A percentile compares a stretch with the other conserved stretches of the same genome.
These are phyloP conservation scores for Saturnia pavonia DNA, from an alignment of 2,888 invertebrate species.

Conservation along the genomic window DNA sequence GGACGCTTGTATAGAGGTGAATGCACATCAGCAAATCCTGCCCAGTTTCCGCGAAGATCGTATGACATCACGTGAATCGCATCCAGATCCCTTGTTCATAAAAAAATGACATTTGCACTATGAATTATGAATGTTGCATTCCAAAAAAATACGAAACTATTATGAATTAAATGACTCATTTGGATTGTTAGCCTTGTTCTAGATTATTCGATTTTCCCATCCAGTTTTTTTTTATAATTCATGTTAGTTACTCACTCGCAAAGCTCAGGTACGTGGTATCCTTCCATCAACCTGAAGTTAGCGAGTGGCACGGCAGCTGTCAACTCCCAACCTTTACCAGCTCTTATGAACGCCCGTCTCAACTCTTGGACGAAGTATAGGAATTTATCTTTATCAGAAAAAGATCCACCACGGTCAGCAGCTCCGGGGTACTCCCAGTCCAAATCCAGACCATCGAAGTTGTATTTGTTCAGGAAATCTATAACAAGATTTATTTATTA, in stretches of 20 bases:
- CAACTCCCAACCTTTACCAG: conserved; percentile 90
- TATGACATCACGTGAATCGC: conserved; percentile 94
- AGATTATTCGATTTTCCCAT: background rate
- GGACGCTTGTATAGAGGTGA: conserved; percentile 93
- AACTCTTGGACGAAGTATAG: conserved; percentile 91
- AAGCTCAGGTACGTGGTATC: conserved; percentile 94
- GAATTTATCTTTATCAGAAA: conserved; percentile 91
- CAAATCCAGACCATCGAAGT: conserved; percentile 92
- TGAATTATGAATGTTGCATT: background rate
- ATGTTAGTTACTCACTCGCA: conserved; percentile 85
- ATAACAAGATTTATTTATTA: conserved; percentile 20
- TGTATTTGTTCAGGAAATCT: conserved; percentile 89
- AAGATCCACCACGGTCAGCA: conserved; percentile 91
- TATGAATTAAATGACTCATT: background rate
- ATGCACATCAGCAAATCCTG: conserved; percentile 94
- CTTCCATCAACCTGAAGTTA: conserved; percentile 92
- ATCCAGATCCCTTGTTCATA: conserved; percentile 83
- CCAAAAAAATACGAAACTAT: too few species aligned
- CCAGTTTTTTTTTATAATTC: background rate
- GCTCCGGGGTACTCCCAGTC: conserved; percentile 97
- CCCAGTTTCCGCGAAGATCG: conserved; percentile 94
- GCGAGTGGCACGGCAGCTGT: conserved; percentile 95
- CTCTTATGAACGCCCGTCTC: conserved; percentile 88
- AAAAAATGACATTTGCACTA: background rate
- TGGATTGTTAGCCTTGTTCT: background rate